These are phyloP conservation scores for Dryobota labecula DNA, from an alignment of 2,888 invertebrate species.

Conservation along the genomic window DNA sequence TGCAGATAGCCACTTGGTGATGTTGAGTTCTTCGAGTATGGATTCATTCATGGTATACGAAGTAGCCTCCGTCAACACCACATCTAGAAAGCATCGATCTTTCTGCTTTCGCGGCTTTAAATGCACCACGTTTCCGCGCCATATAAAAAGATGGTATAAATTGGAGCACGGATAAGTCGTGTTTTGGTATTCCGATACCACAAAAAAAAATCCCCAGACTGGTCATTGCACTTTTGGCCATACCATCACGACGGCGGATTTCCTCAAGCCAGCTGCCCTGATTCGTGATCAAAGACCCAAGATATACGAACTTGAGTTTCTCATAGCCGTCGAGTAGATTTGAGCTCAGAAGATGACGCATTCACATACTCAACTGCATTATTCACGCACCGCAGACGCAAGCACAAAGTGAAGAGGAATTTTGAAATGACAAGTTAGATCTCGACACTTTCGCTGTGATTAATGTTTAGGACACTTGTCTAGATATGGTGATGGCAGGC, in stretches of 20 bases:
- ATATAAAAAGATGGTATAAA: too few relatives aligned
- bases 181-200: background rate
- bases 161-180: background rate
- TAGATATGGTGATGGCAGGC: background rate
- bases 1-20: too few relatives aligned
- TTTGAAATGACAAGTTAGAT: background rate
- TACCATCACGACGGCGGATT: too few relatives aligned
- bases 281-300: too few relatives aligned
- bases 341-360: background rate
- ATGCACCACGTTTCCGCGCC: background rate
- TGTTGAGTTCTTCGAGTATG: too few relatives aligned
- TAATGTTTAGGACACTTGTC: background rate
- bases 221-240: too few relatives aligned
- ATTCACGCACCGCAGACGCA: background rate
- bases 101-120: background rate
- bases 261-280: too few relatives aligned
- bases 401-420: constrained; percentile 18
- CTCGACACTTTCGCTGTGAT: background rate
- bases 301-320: too few relatives aligned
- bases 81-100: background rate
- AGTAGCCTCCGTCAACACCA: background rate
- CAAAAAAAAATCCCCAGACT: background rate
- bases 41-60: background rate
- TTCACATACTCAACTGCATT: constrained; percentile 6
- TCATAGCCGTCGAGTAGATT: too few relatives aligned